phyloP scores from a whole-genome alignment of 2,113 vertebrate species.

The Passer montanus region DNA sequence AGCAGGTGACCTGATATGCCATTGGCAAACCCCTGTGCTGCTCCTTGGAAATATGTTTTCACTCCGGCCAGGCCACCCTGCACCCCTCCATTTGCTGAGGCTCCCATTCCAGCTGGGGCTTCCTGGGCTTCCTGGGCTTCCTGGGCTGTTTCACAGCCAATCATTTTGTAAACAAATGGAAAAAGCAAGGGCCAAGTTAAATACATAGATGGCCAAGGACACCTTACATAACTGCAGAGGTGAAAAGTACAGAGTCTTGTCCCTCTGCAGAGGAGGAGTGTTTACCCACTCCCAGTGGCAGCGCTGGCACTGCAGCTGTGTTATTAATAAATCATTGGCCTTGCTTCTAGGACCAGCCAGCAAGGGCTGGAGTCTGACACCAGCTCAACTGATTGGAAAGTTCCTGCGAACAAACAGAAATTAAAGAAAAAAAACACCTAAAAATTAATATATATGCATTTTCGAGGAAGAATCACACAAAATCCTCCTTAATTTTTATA shows the following conservation, averaged over 20 bases:
- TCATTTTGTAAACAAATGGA: neutral
- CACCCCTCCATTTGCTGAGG: rapidly evolving
- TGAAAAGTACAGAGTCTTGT: constrained; percentile 22
- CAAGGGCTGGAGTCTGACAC: neutral
- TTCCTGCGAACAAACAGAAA: neutral
- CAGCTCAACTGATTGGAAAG: neutral
- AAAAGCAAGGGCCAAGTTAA: neutral
- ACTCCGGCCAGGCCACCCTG: rapidly evolving
- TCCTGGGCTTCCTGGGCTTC: neutral
- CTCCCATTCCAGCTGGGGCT: neutral
- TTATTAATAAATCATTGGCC: constrained; percentile 23
- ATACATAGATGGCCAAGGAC: neutral
- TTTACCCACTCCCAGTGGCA: neutral
- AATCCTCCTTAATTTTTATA: neutral
- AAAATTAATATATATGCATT: neutral
- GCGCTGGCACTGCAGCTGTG: neutral
- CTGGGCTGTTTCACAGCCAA: neutral
- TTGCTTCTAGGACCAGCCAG: neutral
- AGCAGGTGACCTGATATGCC: neutral
- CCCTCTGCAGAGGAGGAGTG: neutral
- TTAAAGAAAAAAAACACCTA: neutral
- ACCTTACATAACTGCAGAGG: neutral
- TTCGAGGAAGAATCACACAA: neutral
- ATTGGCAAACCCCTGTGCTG: rapidly evolving
- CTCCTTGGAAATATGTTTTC: rapidly evolving